Evolutionary conservation across 2,113 vertebrate species (phyloP), one percentile per base, ranked within the genome.

Genomic region (Stigmatopora nigra): DNA sequence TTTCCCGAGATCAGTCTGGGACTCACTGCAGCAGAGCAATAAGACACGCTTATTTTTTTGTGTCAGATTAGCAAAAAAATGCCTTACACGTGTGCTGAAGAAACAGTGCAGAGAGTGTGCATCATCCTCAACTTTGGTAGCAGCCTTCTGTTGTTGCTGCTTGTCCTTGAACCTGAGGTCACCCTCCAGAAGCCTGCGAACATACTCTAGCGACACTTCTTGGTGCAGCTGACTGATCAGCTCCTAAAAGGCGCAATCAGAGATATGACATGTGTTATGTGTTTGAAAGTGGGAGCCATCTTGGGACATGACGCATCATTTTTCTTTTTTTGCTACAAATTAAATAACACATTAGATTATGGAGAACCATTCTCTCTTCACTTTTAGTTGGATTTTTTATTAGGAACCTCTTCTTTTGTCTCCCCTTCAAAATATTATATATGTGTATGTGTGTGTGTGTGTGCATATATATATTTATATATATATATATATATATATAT

Each of bases 191-290:
- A 98, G 89, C 79, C 89, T 89, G 44, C 2, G 63, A 0, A 95
- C 88, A 36, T 96, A 94, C 25, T 94, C 92, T 3, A 69, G 88
- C 14, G 94, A 84, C 82, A 98, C 73, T 9, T 90, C 84, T 64
- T 64, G 55, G 14, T 92, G 77, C 52, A 92, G 65, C 57, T 22
- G 69, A 15, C 78, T 48, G 2, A 94, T 0, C 1, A 96, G 81
- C 69, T 87, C 89, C 96, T 98, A 77, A 36, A 55, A 20, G 0
- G 4, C 11, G 13, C 2, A 20, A 22, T 5, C 38, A 41, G 38
- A 41, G 9, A 41, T 6, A 8, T 41, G 38, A 10, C 38, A 41
- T n/a, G n/a, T n/a, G n/a, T n/a, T n/a, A n/a, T n/a, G 38, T 41
- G 38, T 41, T 10, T 41, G 38, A 41, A 41, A 41, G 38, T 41